Conservation (phyloP, 2,797 vertebrate species). For the Apodemus agrarius region DNA sequence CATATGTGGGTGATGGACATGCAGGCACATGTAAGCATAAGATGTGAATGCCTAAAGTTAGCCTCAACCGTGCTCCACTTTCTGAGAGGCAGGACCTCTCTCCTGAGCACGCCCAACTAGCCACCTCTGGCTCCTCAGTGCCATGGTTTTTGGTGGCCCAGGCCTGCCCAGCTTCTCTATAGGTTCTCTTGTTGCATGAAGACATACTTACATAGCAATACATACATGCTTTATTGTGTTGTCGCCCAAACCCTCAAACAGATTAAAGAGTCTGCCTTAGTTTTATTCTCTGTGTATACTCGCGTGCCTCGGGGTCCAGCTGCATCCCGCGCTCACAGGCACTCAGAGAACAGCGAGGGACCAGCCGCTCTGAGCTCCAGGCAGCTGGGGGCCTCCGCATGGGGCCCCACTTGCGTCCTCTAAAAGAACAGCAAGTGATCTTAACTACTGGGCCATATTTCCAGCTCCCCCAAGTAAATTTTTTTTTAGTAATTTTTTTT, state of each 20-base stretch:
- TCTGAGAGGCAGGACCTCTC: no score
- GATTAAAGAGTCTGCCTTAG: neutral
- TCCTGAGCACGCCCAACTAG: neutral
- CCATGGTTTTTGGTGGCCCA: neutral
- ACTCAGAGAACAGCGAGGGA: neutral
- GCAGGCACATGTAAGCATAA: neutral
- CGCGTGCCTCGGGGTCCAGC: neutral
- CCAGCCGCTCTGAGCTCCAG: no score
- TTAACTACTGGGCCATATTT: neutral
- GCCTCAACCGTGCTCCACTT: no score
- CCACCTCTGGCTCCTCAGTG: neutral
- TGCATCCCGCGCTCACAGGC: neutral
- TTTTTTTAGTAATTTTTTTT: neutral
- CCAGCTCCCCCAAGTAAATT: neutral
- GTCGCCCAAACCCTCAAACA: neutral
- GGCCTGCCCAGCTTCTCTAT: neutral
- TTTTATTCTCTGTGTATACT: no score
- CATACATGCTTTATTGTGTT: neutral
- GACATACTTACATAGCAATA: neutral
- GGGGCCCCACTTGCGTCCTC: neutral
- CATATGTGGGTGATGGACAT: no score
- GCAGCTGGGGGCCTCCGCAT: neutral
- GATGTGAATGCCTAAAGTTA: neutral
- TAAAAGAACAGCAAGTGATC: neutral
- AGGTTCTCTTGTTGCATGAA: neutral